These are phyloP conservation scores for Sclerurus mexicanus DNA, from an alignment of 2,113 vertebrate species.

Conservation along the genomic window DNA sequence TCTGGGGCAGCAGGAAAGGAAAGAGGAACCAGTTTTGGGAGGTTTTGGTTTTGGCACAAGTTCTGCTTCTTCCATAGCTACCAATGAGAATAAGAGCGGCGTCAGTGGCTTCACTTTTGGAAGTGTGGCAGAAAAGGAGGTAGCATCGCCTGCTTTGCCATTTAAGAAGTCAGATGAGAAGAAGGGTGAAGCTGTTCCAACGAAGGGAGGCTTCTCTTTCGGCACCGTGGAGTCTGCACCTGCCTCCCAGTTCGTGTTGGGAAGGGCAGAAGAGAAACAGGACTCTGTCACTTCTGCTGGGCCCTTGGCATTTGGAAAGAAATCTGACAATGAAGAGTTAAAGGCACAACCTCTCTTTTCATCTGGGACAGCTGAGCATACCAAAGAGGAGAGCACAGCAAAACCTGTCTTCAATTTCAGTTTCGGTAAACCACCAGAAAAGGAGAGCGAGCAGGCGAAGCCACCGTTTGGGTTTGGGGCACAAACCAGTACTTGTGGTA, in stretches of 20 bases:
- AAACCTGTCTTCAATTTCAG: conserved; percentile 75
- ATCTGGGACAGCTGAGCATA: conserved; percentile 81
- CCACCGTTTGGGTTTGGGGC: conserved; percentile 83
- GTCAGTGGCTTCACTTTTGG: conserved; percentile 70
- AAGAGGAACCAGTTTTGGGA: conserved; percentile 68
- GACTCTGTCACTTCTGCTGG: conserved; percentile 67
- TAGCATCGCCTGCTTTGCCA: conserved; percentile 52
- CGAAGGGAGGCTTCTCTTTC: conserved; percentile 71
- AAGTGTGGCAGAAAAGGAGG: conserved; percentile 71
- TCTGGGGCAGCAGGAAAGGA: conserved; percentile 74
- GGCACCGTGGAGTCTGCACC: conserved; percentile 33
- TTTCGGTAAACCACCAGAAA: conserved; percentile 82
- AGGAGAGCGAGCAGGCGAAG: conserved; percentile 80
- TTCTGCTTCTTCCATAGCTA: conserved; percentile 55
- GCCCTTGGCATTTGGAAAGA: conserved; percentile 82
- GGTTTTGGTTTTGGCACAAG: conserved; percentile 80
- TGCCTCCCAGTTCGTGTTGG: conserved; percentile 78
- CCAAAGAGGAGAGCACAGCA: conserved; percentile 80
- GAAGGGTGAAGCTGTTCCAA: conserved; percentile 65
- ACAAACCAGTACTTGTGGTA: conserved; percentile 67
- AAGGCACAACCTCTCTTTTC: conserved; percentile 80
- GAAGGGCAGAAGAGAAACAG: conserved; percentile 87
- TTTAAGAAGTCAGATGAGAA: conserved; percentile 79
- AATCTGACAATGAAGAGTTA: conserved; percentile 74
- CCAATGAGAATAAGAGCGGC: conserved; percentile 75